Percentiles rank a stretch among this genome's conserved stretches.
Evolutionary conservation across 2,113 vertebrate genomes (phyloP).

Genomic region (Beaufortia kweichowensis): DNA sequence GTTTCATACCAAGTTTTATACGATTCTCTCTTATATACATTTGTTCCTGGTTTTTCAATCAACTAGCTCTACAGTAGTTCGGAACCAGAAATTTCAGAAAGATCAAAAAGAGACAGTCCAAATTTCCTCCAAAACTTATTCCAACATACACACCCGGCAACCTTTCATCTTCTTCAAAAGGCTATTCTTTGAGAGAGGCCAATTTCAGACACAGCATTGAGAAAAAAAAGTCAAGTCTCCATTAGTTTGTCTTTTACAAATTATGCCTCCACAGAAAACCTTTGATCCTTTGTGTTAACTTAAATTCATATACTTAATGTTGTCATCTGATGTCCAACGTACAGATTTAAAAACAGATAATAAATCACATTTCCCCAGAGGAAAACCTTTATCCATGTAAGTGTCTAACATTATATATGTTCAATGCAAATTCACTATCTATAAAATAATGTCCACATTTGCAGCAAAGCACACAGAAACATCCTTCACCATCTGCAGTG

Average conservation of each 20-base stretch:
- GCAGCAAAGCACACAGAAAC: neutral
- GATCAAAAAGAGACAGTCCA: constrained; percentile 43
- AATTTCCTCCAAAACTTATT: constrained; percentile 36
- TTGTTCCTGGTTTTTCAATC: neutral
- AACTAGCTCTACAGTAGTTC: neutral
- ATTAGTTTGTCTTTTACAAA: constrained; percentile 46
- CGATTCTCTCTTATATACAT: neutral
- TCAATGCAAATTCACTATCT: neutral
- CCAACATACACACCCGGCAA: constrained; percentile 29
- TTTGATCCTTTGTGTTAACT: constrained; percentile 28
- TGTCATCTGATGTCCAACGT: neutral
- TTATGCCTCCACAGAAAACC: constrained; percentile 30
- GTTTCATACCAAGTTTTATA: neutral
- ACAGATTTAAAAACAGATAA: neutral
- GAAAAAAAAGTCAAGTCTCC: constrained; percentile 35
- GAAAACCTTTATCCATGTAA: too few species aligned
- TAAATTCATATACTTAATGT: constrained; percentile 5
- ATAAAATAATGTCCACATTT: neutral
- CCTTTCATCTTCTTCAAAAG: constrained; percentile 52
- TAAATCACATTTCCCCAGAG: neutral
- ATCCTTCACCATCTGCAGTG: neutral
- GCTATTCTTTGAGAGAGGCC: constrained; percentile 33
- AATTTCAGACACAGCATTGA: constrained; percentile 14
- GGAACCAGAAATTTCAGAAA: neutral
- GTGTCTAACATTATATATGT: neutral